These are phyloP conservation scores for Molossus molossus DNA, from an alignment of 2,797 vertebrate species.

Conservation along the genomic window DNA sequence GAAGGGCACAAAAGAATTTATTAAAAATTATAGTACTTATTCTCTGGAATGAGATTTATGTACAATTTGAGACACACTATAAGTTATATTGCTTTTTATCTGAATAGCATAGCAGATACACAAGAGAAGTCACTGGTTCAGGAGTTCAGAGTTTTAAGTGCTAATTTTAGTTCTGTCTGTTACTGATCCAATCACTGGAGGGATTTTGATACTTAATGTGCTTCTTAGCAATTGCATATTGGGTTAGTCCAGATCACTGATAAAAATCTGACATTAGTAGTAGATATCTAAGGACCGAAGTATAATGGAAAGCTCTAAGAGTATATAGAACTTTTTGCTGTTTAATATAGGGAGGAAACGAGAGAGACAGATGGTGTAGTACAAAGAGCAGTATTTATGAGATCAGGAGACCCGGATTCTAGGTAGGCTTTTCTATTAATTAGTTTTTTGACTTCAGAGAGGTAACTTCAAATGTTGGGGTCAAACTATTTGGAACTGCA, in stretches of 20 bases:
- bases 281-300: neutral
- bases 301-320: neutral
- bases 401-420: neutral
- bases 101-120: constrained; percentile 10
- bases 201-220: neutral
- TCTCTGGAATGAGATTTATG: neutral
- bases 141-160: constrained; percentile 47
- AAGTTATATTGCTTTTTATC: neutral
- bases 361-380: neutral
- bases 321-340: neutral
- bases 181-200: neutral
- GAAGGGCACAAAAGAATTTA: neutral
- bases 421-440: neutral
- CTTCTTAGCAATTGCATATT: neutral
- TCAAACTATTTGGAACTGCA: constrained; percentile 16
- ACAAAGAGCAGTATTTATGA: neutral
- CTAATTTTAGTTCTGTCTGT: neutral
- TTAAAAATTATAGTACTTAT: neutral
- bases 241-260: neutral
- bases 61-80: neutral
- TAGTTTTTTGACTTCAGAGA: neutral
- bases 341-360: neutral
- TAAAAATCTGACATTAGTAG: neutral
- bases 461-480: neutral
- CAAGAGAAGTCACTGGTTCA: neutral